Conservation (phyloP, 2,113 vertebrate genomes). For the Bungarus multicinctus region DNA sequence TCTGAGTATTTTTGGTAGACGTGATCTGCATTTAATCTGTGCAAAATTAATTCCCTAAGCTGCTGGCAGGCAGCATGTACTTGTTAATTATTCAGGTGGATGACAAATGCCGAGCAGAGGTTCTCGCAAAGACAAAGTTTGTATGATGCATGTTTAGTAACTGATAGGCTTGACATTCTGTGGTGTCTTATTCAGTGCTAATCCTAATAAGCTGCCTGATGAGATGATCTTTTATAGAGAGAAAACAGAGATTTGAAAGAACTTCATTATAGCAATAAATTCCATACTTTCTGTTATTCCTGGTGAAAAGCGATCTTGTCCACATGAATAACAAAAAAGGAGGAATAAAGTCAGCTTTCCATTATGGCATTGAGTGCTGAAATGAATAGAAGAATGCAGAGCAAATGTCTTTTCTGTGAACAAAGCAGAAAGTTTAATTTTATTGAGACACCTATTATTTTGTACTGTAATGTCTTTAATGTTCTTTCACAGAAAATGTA, state of each 20-base stretch:
- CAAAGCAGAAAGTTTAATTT: conserved; percentile 29
- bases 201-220: conserved; percentile 80
- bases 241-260: conserved; percentile 72
- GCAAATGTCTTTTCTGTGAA: conserved; percentile 34
- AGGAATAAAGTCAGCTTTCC: conserved; percentile 35
- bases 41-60: conserved; percentile 79
- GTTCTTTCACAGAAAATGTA: conserved; percentile 11
- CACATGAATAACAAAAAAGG: conserved; percentile 57
- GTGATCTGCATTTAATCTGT: conserved; percentile 76
- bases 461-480: conserved; percentile 28
- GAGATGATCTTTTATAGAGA: conserved; percentile 74
- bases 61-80: conserved; percentile 84
- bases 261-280: conserved; percentile 76
- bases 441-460: conserved; percentile 19
- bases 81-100: conserved; percentile 87
- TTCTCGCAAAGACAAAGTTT: conserved; percentile 81
- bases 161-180: conserved; percentile 78
- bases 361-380: conserved; percentile 28
- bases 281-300: conserved; percentile 66
- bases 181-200: conserved; percentile 79
- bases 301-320: conserved; percentile 66
- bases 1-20: conserved; percentile 70
- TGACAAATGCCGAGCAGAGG: conserved; percentile 85
- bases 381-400: conserved; percentile 42
- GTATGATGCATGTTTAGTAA: conserved; percentile 81